Conservation (phyloP, 1,140 invertebrate genomes). For the Apocrypta bakeri region DNA sequence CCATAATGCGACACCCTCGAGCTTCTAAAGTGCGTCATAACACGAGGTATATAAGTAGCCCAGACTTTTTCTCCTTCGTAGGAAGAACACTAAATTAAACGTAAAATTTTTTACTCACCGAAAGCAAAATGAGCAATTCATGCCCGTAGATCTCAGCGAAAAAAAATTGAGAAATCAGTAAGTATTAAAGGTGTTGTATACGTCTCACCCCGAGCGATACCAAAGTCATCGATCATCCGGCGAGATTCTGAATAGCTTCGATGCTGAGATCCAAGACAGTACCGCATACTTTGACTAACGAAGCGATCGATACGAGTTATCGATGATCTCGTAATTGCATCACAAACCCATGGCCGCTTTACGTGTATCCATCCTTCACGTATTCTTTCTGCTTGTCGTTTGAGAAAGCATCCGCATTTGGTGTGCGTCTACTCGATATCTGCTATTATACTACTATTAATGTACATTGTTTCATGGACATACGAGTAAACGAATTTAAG, state of each 20-base stretch:
- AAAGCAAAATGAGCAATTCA: too few relatives aligned
- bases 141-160: too few relatives aligned
- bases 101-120: background rate
- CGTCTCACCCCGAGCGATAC: background rate
- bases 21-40: background rate
- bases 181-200: background rate
- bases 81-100: background rate
- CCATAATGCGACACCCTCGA: background rate
- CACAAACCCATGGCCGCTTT: background rate
- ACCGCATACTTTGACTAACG: constrained; percentile 51
- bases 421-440: background rate
- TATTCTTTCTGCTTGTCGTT: too few relatives aligned
- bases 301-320: constrained; percentile 60
- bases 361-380: too few relatives aligned
- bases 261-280: background rate
- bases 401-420: background rate
- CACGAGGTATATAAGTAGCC: background rate
- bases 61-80: background rate
- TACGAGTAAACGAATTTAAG: too few relatives aligned
- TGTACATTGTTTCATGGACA: too few relatives aligned
- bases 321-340: constrained; percentile 52
- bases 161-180: constrained; percentile 7
- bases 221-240: constrained; percentile 32
- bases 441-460: background rate
- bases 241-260: background rate